A percentile compares a stretch with the other conserved stretches of the same genome.
phyloP scores from a whole-genome alignment of 2,888 invertebrate species.

The Cosmopolites sordidus region DNA sequence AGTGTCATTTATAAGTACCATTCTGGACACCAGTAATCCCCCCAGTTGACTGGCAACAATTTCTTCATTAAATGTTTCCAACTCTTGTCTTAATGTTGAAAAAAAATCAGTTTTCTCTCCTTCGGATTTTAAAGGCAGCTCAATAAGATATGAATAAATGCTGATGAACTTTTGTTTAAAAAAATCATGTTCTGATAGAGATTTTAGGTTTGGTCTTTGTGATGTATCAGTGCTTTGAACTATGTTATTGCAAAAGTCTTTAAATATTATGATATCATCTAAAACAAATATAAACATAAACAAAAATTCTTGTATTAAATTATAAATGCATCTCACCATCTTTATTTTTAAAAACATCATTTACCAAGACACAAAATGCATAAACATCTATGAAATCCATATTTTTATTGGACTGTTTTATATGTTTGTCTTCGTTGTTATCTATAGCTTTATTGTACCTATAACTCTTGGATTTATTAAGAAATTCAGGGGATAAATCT shows the following conservation, averaged over 20 bases:
- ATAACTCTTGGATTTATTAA: slow-evolving; percentile 61
- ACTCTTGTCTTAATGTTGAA: slow-evolving; percentile 60
- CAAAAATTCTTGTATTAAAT: not conserved
- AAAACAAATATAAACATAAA: slow-evolving; percentile 19
- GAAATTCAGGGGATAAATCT: slow-evolving; percentile 61
- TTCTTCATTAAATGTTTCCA: slow-evolving; percentile 71
- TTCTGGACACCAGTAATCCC: slow-evolving; percentile 71
- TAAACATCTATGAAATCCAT: slow-evolving; percentile 68
- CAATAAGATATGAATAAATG: slow-evolving; percentile 77
- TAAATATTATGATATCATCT: slow-evolving; percentile 68
- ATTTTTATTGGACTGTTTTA: slow-evolving; percentile 47
- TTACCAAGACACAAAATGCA: slow-evolving; percentile 71
- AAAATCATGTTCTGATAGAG: slow-evolving; percentile 67
- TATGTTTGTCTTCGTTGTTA: slow-evolving; percentile 59
- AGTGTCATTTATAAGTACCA: slow-evolving; percentile 78
- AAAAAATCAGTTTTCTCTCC: slow-evolving; percentile 77
- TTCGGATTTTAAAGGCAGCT: slow-evolving; percentile 74
- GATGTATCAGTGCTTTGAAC: slow-evolving; percentile 63
- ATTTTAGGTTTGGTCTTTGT: slow-evolving; percentile 63
- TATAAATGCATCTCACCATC: slow-evolving; percentile 45
- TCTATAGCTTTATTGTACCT: slow-evolving; percentile 70
- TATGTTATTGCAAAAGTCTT: slow-evolving; percentile 63
- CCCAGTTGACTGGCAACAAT: slow-evolving; percentile 79
- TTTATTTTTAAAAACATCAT: slow-evolving; percentile 64
- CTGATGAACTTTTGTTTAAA: slow-evolving; percentile 82